phyloP scores from a whole-genome alignment of 2,888 invertebrate species.

The Drosophila neutralis region DNA sequence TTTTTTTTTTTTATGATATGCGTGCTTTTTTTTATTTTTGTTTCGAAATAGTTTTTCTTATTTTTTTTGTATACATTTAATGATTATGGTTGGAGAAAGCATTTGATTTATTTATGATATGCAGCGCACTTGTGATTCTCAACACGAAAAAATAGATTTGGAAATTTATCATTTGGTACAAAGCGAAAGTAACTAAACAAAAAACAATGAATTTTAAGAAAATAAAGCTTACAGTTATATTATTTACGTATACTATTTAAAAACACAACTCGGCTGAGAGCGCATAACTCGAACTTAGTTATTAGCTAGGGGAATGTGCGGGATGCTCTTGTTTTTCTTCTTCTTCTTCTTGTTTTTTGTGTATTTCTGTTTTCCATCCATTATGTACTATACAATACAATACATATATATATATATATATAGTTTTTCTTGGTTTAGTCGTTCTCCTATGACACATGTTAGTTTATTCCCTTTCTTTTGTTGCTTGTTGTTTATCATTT shows the following conservation, averaged over 20 bases:
- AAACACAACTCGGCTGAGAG: conserved; percentile 36
- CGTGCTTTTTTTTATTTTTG: conserved; percentile 60
- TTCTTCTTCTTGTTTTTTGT: neutral
- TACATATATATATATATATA: conserved; percentile 8
- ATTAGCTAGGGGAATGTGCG: conserved; percentile 39
- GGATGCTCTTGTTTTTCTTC: conserved; percentile 7
- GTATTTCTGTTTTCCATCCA: neutral
- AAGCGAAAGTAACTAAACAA: conserved; percentile 21
- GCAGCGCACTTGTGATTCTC: conserved; percentile 39
- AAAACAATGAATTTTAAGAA: conserved; percentile 11
- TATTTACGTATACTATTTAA: conserved; percentile 2
- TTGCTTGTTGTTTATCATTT: neutral
- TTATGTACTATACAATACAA: conserved; percentile 10
- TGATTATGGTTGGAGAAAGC: conserved; percentile 72
- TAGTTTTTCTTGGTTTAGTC: conserved; percentile 19
- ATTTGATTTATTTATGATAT: conserved; percentile 59
- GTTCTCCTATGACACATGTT: conserved; percentile 67
- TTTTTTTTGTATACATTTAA: conserved; percentile 39
- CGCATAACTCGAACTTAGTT: conserved; percentile 24
- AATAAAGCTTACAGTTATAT: conserved; percentile 3
- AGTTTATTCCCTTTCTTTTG: neutral
- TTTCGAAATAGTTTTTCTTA: neutral
- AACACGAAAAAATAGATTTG: conserved; percentile 1
- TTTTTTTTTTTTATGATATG: conserved; percentile 67
- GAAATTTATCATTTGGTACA: conserved; percentile 33